Base-by-base conservation (phyloP, 2,797 vertebrate species). In the Jordanella pulchra region DNA sequence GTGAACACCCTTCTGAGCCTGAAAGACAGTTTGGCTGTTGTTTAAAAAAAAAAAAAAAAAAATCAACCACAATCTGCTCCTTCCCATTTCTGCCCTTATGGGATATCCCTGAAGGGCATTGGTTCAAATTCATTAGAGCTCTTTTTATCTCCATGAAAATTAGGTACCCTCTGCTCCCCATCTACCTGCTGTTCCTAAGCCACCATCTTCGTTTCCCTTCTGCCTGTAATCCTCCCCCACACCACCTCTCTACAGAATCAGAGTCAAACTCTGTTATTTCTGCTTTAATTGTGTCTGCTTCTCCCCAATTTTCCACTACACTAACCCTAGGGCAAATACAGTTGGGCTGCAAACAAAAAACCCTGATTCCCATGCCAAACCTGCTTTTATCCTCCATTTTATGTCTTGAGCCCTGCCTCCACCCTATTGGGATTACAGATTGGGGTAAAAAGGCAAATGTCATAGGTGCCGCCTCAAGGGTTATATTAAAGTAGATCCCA, bases 91-190 rank as follows among this genome's bases (percentile, higher is more conserved):
- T 87, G 85, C 81, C 84, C 87, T 91, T 83, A 87, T 89, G 89
- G 77, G 83, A 84, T 82, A 84, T 86, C 87, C 91, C 86, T 74
- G 32, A 75, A 91, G 88, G 89, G 91, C 84, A 73, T 64, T 82
- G 81, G 85, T 91, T 92, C 88, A 86, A 89, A 93, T 91, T 92
- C 89, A 94, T 94, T 91, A 90, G 81, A 12, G 73, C 81, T 84
- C 85, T 80, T 89, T n/a, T 90, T 90, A 90, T 93, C 83, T 91
- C 84, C 76, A 90, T 92, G 90, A 89, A 91, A 93, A 93, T 91
- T 69, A 80, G 72, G 71, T 82, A 81, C 85, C 80, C 82, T 87
- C 88, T 81, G 71, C 76, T 87, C 75, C 74, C 82, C 78, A 88
- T 87, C 88, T 84, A 88, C 87, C 87, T 89, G 83, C 89, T 92